Evolutionary conservation across 2,113 vertebrate genomes (phyloP).

Genomic region (Papio anubis): DNA sequence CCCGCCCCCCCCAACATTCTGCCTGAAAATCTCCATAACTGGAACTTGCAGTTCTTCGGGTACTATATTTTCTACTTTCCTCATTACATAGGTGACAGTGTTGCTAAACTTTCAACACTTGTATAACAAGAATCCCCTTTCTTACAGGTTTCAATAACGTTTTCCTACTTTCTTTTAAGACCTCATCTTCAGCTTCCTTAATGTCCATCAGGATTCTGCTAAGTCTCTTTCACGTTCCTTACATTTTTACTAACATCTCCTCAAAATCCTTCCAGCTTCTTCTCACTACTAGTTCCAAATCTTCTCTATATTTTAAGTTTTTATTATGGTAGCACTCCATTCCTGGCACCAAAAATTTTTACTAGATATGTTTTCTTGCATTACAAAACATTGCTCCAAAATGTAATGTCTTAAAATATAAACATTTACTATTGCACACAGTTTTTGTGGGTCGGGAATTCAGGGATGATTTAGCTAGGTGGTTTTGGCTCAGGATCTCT

Average conservation of each 20-base stretch:
- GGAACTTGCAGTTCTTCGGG: not conserved
- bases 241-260: not conserved
- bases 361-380: not conserved
- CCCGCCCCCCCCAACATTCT: not conserved
- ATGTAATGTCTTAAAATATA: not conserved
- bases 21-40: not conserved
- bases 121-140: not conserved
- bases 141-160: not conserved
- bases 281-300: not conserved
- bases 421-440: not conserved
- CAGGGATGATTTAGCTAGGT: not conserved
- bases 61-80: not conserved
- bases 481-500: not conserved
- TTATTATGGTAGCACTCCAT: not conserved
- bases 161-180: conserved; percentile 1
- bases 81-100: not conserved
- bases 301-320: not conserved
- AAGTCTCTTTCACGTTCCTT: not conserved
- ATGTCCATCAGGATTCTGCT: not conserved
- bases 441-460: not conserved
- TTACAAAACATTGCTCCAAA: not conserved
- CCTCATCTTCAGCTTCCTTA: not conserved
- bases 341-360: not conserved
- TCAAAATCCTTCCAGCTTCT: conserved; percentile 19
- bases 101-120: not conserved